phyloP scores from a whole-genome alignment of 2,797 vertebrate species.

The Catostomus latipinnis region DNA sequence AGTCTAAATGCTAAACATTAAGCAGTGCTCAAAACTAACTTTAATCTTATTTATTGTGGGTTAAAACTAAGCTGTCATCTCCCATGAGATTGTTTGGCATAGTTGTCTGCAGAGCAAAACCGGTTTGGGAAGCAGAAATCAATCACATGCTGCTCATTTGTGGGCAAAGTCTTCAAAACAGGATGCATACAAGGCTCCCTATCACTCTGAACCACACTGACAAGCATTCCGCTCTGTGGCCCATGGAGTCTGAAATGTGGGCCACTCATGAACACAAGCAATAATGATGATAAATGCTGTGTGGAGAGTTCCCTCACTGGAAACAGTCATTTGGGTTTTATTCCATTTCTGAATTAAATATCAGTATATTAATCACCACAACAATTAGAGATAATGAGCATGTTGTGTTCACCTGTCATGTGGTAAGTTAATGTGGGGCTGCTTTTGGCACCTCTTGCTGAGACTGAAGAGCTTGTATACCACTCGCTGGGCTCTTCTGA shows the following conservation, averaged over 20 bases:
- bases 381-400: conserved; percentile 46
- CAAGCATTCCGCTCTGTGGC: conserved; percentile 55
- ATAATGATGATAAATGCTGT: conserved; percentile 67
- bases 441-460: conserved; percentile 93
- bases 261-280: conserved; percentile 50
- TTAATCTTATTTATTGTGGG: conserved; percentile 57
- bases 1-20: conserved; percentile 57
- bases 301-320: conserved; percentile 49
- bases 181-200: conserved; percentile 54
- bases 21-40: conserved; percentile 37
- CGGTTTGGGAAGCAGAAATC: conserved; percentile 65
- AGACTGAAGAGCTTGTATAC: conserved; percentile 96
- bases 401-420: conserved; percentile 83
- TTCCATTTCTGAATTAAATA: conserved; percentile 64
- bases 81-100: conserved; percentile 57
- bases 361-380: conserved; percentile 3
- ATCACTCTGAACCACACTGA: conserved; percentile 61
- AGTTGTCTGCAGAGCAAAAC: conserved; percentile 63
- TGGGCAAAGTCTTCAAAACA: conserved; percentile 60
- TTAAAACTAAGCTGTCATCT: conserved; percentile 62
- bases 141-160: conserved; percentile 65
- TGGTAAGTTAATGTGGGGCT: conserved; percentile 89
- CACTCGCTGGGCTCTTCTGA: conserved; percentile 89
- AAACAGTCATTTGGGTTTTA: conserved; percentile 49
- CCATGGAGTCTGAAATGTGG: conserved; percentile 53